Conservation (phyloP, 37 sponge, comb jelly and placozoan genomes). For the Amphimedon queenslandica region DNA sequence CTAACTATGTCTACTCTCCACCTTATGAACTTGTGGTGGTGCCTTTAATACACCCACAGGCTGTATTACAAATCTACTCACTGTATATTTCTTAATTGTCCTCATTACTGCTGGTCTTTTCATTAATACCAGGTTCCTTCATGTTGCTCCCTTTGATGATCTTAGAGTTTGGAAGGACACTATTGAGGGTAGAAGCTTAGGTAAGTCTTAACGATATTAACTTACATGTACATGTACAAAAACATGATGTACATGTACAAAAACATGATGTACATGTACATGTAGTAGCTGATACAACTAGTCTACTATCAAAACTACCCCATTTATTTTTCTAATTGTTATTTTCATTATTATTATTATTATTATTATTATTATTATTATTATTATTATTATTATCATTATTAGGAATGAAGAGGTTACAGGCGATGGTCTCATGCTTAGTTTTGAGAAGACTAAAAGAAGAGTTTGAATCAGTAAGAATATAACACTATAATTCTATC, state of each 20-base stretch:
- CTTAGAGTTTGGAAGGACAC: conserved; percentile 56
- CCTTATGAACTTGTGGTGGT: too few species aligned
- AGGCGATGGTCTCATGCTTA: conserved; percentile 51
- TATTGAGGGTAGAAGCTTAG: conserved; percentile 40
- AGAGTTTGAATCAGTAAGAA: conserved; percentile 7
- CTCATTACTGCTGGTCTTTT: too few species aligned
- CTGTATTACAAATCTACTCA: too few species aligned
- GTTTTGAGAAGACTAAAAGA: conserved; percentile 59
- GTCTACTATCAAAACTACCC: too few species aligned
- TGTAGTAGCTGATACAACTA: too few species aligned
- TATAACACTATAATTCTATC: background rate
- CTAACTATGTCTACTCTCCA: too few species aligned
- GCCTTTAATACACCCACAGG: too few species aligned
- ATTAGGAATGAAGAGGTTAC: conserved; percentile 56
- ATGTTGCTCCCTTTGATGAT: conserved; percentile 74
- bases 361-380: too few species aligned
- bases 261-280: conserved; percentile 3
- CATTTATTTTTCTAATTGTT: too few species aligned
- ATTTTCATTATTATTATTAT: too few species aligned
- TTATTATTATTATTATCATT: conserved; percentile 7
- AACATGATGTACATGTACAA: background rate
- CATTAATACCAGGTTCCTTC: conserved; percentile 43
- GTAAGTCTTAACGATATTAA: background rate
- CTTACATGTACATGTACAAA: background rate
- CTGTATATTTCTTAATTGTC: too few species aligned